Conservation (phyloP, 2,113 vertebrate genomes). For the Hippocampus mohnikei region DNA sequence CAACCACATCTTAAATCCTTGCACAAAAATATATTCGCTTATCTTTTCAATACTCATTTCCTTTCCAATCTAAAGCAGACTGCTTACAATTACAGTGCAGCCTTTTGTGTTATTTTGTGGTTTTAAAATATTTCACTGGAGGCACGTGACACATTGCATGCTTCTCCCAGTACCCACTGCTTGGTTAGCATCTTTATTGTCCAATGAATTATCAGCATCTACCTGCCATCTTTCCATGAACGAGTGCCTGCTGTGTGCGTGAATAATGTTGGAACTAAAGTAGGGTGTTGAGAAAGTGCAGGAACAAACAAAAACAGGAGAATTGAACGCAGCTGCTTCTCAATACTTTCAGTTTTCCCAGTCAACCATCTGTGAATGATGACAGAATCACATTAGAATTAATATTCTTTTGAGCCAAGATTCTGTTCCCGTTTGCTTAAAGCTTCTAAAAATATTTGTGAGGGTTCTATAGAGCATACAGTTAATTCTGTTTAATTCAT, state of each 20-base stretch:
- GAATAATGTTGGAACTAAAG: conserved; percentile 18
- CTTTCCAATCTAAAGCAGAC: background rate
- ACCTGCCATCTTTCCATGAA: conserved; percentile 1
- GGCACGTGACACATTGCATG: background rate
- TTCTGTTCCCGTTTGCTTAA: background rate
- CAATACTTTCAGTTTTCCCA: background rate
- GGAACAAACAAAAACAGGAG: background rate
- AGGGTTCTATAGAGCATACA: background rate
- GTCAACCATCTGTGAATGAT: background rate
- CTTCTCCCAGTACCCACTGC: background rate
- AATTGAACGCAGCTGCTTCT: background rate
- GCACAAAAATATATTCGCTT: background rate
- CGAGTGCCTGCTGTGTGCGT: background rate
- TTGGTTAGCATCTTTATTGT: background rate
- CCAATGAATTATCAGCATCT: conserved; percentile 14
- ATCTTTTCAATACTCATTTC: background rate
- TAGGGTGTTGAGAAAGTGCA: conserved; percentile 20
- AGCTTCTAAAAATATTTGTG: background rate
- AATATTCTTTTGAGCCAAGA: background rate
- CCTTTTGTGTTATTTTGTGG: background rate
- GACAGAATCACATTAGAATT: background rate
- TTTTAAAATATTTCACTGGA: background rate
- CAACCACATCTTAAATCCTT: no score
- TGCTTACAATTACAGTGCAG: background rate
- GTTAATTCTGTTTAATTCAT: background rate